Base-by-base conservation (phyloP, 1,140 invertebrate genomes). In the Drosophila teissieri region DNA sequence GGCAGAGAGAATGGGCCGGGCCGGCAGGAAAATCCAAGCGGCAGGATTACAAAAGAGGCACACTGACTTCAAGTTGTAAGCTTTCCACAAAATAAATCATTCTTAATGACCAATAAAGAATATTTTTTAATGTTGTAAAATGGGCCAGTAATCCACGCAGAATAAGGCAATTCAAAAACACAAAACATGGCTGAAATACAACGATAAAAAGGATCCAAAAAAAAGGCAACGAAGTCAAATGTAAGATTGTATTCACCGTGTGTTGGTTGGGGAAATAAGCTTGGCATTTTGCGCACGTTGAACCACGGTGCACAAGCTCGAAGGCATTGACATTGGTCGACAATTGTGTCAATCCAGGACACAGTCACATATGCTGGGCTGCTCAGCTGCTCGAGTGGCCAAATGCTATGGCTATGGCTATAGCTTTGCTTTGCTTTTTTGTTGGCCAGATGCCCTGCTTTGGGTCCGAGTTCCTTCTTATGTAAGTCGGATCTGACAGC, bases 301-400 rank as follows among this genome's bases (percentile, higher is more conserved):
- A 5, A n/a, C 42, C 81, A 83, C 62, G 65, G 81, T 85, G 55
- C 42, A 15, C 31, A 0, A 15, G 48, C 37, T 40, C 79, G 54
- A 86, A 86, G 83, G 83, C 83, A 86, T 83, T 86, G 83, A 88
- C 83, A 88, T 88, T 88, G 83, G 84, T 64, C 83, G 56, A 55
- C 79, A 88, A 89, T 88, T 89, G 83, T 88, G 84, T 89, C 82
- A 86, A 78, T 78, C 73, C 61, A 57, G 60, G 40, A 49, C 58
- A 55, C 65, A 65, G 46, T 49, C 63, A 67, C 78, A 81, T 75
- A 80, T 76, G 73, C 65, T 67, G 48, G 63, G 60, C 54, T 63
- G 78, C 57, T 80, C 40, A 45, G 68, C 22, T 75, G 53, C 64
- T 68, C 49, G 39, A 19, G 37, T 49, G 46, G 39, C 49, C 40